phyloP scores from a whole-genome alignment of 1,140 invertebrate genomes.

The Prorops nasuta region DNA sequence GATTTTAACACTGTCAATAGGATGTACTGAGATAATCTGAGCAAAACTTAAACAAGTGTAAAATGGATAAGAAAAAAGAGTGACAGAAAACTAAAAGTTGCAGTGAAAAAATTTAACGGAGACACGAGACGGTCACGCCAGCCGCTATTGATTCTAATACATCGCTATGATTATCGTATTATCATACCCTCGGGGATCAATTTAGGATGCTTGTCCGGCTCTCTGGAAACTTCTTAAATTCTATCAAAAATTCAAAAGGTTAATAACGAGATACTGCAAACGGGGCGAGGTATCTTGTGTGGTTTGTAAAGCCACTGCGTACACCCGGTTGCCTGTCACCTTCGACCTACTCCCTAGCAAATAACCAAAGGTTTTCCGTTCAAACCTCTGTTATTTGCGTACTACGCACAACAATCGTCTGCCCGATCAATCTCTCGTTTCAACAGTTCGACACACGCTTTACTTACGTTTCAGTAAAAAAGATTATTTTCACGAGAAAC shows the following conservation, averaged over 20 bases:
- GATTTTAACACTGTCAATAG: too few species aligned
- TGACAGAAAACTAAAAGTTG: background rate
- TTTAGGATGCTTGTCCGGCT: conserved; percentile 17
- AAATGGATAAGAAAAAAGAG: background rate
- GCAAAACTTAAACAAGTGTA: too few species aligned
- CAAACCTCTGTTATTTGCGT: conserved; percentile 26
- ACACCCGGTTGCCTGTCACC: conserved; percentile 50
- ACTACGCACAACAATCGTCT: conserved; percentile 17
- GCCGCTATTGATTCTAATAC: conserved; percentile 40
- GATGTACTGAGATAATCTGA: too few species aligned
- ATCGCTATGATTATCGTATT: conserved; percentile 29
- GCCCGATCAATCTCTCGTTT: conserved; percentile 18
- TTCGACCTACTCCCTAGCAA: conserved; percentile 46
- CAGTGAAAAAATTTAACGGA: conserved; percentile 9
- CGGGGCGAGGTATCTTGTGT: conserved; percentile 23
- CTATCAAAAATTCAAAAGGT: conserved; percentile 23
- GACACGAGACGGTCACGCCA: conserved; percentile 35
- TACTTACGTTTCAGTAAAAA: conserved; percentile 68
- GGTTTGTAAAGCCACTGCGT: conserved; percentile 33
- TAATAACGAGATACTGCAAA: conserved; percentile 24
- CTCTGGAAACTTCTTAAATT: conserved; percentile 24
- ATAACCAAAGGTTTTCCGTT: conserved; percentile 24
- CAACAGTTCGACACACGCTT: conserved; percentile 22
- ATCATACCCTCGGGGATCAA: conserved; percentile 27
- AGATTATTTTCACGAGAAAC: conserved; percentile 65